Evolutionary conservation across 2,113 vertebrate genomes (phyloP).

Genomic region (Corvus hawaiiensis): DNA sequence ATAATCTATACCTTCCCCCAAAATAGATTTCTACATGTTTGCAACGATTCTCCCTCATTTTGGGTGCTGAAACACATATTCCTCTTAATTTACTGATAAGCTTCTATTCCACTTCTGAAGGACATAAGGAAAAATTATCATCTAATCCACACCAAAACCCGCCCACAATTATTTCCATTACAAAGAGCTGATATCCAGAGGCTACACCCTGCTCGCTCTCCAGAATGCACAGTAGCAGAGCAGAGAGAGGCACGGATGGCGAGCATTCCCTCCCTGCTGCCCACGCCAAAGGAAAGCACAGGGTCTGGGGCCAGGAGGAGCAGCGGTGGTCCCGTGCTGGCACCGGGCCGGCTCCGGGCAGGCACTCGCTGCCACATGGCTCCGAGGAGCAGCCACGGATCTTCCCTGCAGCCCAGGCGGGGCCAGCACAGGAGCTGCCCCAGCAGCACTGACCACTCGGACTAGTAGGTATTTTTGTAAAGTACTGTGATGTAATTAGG

Average conservation of each 20-base stretch:
- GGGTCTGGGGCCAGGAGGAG: neutral
- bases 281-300: fast-evolving
- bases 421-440: neutral
- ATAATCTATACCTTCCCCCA: neutral
- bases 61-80: neutral
- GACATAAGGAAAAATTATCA: neutral
- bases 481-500: neutral
- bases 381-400: neutral
- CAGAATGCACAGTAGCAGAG: fast-evolving
- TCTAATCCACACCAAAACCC: neutral
- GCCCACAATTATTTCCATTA: neutral
- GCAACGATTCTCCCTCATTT: neutral
- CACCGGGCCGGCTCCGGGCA: neutral
- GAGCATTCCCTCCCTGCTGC: neutral
- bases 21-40: neutral
- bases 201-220: no score
- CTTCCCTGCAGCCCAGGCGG: neutral
- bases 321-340: neutral
- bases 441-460: neutral
- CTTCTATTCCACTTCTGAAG: neutral
- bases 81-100: neutral
- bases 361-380: neutral
- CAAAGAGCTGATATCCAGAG: neutral
- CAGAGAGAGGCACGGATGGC: fast-evolving
- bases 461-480: neutral